Evolutionary conservation across 2,888 invertebrate genomes (phyloP).

Genomic region (Baronia brevicornis): DNA sequence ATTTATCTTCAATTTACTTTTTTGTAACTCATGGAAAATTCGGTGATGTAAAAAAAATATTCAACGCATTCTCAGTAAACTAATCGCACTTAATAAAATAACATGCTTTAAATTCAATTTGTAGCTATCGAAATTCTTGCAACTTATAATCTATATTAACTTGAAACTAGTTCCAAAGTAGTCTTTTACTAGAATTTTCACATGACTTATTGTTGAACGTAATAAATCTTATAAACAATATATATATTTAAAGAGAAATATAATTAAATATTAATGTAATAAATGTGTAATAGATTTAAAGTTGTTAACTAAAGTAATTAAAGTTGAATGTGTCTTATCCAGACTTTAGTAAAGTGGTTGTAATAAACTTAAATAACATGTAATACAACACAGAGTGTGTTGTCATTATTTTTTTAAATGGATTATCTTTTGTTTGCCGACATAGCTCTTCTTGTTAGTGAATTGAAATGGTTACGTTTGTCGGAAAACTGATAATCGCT

Average conservation of each 20-base stretch:
- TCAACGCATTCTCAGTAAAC: too few species aligned
- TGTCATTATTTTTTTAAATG: constrained; percentile 18
- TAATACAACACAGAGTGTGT: constrained; percentile 40
- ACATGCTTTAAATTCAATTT: too few species aligned
- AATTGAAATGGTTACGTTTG: too few species aligned
- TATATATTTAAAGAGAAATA: constrained; percentile 13
- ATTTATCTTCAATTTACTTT: too few species aligned
- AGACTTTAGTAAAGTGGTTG: constrained; percentile 44
- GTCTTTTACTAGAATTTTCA: constrained; percentile 8
- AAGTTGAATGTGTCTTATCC: constrained; percentile 46
- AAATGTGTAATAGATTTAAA: constrained; percentile 32
- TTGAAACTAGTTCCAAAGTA: constrained; percentile 4
- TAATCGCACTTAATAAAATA: too few species aligned
- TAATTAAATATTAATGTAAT: constrained; percentile 32
- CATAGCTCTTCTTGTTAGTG: too few species aligned
- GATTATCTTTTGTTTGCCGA: constrained; percentile 9
- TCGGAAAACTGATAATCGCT: too few species aligned
- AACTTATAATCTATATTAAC: background rate
- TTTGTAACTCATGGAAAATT: too few species aligned
- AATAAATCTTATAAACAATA: constrained; percentile 4
- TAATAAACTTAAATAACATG: constrained; percentile 45
- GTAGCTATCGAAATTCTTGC: background rate
- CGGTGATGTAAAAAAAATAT: too few species aligned
- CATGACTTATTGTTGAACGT: constrained; percentile 6
- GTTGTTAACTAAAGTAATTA: constrained; percentile 49